Base-by-base conservation (phyloP, 2,113 vertebrate species). In the Anthoscopus minutus region DNA sequence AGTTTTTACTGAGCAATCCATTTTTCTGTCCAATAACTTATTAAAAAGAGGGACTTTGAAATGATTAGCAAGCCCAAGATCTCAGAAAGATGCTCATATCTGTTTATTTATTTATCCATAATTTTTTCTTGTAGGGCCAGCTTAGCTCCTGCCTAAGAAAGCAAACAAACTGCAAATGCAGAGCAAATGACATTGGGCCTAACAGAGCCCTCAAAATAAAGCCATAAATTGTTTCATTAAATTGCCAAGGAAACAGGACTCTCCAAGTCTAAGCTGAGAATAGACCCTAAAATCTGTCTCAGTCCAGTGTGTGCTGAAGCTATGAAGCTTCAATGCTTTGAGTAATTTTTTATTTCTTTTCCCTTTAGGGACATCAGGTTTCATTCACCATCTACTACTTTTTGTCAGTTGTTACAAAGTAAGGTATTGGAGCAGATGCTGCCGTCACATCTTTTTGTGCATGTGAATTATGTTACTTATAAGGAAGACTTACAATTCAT, bases 1-100 rank as follows among this genome's bases (percentile, higher is more conserved):
- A 90, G 4, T 19, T 93, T 85, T 16, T 81, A 64, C 37, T 70
- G n/a, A 94, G 65, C 62, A 85, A 85, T 67, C 17, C 48, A 78
- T 40, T 86, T 15, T 65, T 28, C 42, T 85, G 42, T 58, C 84
- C 44, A 86, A 78, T 61, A 42, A 67, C 30, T 54, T 71, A 45
- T 50, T 66, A 76, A 88, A 91, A 80, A 60, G 38, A 94, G 22
- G 10, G 69, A 15, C 27, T 51, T 47, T 73, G 31, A 94, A 88
- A 92, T 88, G 56, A 44, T 89, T 30, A 23, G 48, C 54, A 88
- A 94, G 45, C 24, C 80, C 23, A 65, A 50, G 58, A 60, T 65
- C 16, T 11, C 16, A 9, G n/a, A 82, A 60, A 86, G 31, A 4
- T 92, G 45, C 21, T 80, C 47, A 16, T 76, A 44, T 73, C 73